Conservation (phyloP, 2,797 vertebrate genomes). For the Hirundo rustica region DNA sequence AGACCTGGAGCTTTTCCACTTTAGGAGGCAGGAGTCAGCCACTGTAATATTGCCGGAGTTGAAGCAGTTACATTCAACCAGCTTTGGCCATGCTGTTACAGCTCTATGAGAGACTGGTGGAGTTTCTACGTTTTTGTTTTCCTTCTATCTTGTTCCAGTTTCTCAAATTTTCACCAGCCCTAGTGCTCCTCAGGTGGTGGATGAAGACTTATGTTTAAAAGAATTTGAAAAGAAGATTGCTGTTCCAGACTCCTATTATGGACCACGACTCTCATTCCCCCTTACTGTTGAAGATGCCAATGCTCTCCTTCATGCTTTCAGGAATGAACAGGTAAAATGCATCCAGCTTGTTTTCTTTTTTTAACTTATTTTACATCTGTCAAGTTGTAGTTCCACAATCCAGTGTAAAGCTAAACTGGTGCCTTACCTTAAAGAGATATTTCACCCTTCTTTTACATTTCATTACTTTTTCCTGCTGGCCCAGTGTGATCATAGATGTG, state of each 20-base stretch:
- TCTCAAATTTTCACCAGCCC: conserved; percentile 78
- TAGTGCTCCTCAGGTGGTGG: conserved; percentile 65
- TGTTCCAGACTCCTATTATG: conserved; percentile 85
- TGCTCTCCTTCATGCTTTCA: conserved; percentile 86
- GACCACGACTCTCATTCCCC: conserved; percentile 90
- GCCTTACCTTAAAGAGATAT: neutral
- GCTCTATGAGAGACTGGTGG: neutral
- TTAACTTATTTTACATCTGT: neutral
- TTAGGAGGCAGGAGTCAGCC: neutral
- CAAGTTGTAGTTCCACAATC: neutral
- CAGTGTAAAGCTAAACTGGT: neutral
- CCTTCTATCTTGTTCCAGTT: conserved; percentile 71
- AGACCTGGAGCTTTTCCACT: neutral
- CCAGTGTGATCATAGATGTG: neutral
- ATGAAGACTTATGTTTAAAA: conserved; percentile 54
- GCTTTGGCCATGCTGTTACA: neutral
- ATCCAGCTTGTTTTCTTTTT: neutral
- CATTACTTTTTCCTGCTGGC: neutral
- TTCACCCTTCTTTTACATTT: neutral
- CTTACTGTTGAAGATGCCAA: conserved; percentile 83
- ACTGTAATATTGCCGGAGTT: neutral
- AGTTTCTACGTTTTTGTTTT: neutral
- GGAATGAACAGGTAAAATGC: conserved; percentile 81
- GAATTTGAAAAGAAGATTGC: conserved; percentile 79
- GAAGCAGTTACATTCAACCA: neutral